Conservation (phyloP, 2,888 invertebrate species). For the Drosophila quinaria region DNA sequence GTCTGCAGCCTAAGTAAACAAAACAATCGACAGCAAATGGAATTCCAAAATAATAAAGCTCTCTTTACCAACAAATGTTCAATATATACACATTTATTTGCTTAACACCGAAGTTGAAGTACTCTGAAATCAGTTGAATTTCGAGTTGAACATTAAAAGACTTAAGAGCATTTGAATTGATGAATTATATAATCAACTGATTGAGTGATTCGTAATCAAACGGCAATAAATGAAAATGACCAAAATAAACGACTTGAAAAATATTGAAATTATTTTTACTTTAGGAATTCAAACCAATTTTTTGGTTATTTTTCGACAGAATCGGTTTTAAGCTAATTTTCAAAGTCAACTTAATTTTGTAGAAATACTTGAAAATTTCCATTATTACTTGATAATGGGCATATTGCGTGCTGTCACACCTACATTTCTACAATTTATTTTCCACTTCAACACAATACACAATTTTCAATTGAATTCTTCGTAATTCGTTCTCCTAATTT, state of each 20-base stretch:
- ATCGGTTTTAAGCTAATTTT: neutral
- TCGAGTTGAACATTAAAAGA: neutral
- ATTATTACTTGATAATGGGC: neutral
- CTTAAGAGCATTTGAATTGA: neutral
- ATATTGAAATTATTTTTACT: no score
- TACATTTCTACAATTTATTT: neutral
- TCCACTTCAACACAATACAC: no score
- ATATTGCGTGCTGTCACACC: constrained; percentile 14
- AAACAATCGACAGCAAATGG: constrained; percentile 56
- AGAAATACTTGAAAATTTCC: no score
- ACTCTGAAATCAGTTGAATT: constrained; percentile 15
- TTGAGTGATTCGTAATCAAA: neutral
- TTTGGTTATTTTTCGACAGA: neutral
- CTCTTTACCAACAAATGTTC: constrained; percentile 4
- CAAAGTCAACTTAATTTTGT: neutral
- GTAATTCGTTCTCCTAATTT: no score
- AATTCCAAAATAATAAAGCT: constrained; percentile 38
- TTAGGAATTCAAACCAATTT: neutral
- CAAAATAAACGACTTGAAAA: neutral
- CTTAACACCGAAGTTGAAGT: constrained; percentile 7
- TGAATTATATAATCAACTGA: neutral
- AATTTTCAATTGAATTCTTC: no score
- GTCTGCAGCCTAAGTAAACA: constrained; percentile 54
- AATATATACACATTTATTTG: constrained; percentile 9
- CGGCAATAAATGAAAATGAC: neutral